Evolutionary conservation across 2,888 invertebrate species (phyloP), one percentile per base, ranked within the genome.

Genomic region (Tenthredo amoena): DNA sequence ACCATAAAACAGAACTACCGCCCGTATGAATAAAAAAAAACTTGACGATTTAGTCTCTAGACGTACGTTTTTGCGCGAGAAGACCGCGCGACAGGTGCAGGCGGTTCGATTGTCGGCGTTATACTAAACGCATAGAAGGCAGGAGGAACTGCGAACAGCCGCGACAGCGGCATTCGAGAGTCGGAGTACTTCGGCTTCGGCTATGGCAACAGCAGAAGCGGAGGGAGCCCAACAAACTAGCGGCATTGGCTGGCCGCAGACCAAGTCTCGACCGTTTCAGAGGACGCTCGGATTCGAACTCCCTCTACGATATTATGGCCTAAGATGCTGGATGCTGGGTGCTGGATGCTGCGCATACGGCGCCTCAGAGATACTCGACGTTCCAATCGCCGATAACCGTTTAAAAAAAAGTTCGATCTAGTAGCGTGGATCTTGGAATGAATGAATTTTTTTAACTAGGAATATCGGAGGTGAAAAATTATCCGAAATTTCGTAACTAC

Each of bases 51-150:
- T 50, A 31, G 58, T 37, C 43, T 47, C 34, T 26, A 47, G 68
- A 83, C n/a, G 43, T 37, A 62, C 37, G 68, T 83, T 83, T 83
- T 50, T 83, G 34, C 47, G 47, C 47, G 5, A 65, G 47, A 68
- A 74, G 43, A 83, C 71, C 55, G 84, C 84, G 85, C 88, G 88
- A 87, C 86, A 88, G 90, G 88, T 92, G 89, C 91, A 88, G 88
- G 88, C 90, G 89, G 90, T 91, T 89, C 92, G 91, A 88, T 90
- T 89, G 92, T 92, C 92, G 92, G 92, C 90, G 91, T 90, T 90
- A 90, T 90, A 93, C 93, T 93, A 92, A 92, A 88, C 89, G 89
- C 88, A 88, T 86, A 87, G 88, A 88, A 86, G 85, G 87, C 87
- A 18, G 71, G 31, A 83, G 83, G 83, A 68, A 83, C 83, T 83